Evolutionary conservation across 2,888 invertebrate species (phyloP).

Genomic region (Megamerina dolium): DNA sequence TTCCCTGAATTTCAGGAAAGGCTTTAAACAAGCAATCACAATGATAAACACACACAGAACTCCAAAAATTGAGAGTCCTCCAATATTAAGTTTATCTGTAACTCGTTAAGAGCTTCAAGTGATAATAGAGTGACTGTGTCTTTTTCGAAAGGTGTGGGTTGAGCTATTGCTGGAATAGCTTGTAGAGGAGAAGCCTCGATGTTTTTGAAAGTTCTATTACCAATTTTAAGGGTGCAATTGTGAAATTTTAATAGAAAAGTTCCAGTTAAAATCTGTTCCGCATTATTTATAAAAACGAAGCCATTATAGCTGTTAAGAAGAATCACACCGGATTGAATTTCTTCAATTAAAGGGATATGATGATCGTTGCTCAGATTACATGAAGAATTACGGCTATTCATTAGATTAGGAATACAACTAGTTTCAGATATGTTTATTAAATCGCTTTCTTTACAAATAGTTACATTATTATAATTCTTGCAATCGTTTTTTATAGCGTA

Average conservation of each 20-base stretch:
- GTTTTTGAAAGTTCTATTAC: conserved; percentile 5
- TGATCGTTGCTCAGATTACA: conserved; percentile 4
- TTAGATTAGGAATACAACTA: conserved; percentile 5
- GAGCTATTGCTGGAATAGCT: conserved; percentile 4
- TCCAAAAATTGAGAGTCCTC: not conserved
- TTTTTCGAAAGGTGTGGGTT: conserved; percentile 5
- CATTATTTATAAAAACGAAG: conserved; percentile 2
- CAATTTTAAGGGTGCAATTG: conserved; percentile 3
- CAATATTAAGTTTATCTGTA: not conserved
- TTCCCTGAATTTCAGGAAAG: not conserved
- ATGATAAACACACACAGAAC: not conserved
- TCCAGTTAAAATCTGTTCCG: conserved; percentile 1
- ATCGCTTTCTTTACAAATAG: conserved; percentile 1
- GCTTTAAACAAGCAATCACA: not conserved
- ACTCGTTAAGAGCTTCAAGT: conserved; percentile 6
- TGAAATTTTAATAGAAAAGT: conserved; percentile 6
- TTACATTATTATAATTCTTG: not conserved
- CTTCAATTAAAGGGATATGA: conserved; percentile 1
- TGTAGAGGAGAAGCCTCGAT: conserved; percentile 5
- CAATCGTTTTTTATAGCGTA: conserved; percentile 1
- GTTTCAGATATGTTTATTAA: conserved; percentile 2
- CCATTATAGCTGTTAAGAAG: conserved; percentile 2
- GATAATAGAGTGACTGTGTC: conserved; percentile 2
- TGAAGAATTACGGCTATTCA: not conserved
- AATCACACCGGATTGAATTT: conserved; percentile 5